Evolutionary conservation across 2,113 vertebrate genomes (phyloP).

Genomic region (pig (Sus scrofa)): DNA sequence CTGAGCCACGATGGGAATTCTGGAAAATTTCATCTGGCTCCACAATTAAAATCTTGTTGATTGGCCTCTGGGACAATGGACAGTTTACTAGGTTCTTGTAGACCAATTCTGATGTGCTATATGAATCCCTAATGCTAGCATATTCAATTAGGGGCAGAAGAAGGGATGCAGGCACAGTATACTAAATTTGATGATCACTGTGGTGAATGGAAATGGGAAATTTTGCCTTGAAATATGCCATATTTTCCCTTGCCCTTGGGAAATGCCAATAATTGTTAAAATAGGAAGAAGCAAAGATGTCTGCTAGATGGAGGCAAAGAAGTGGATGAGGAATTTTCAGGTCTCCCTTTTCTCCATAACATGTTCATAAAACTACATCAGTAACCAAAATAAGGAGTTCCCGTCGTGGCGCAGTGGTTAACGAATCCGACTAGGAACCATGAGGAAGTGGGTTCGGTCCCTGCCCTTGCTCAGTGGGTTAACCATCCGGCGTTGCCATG

Average conservation of each 20-base stretch:
- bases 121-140: neutral
- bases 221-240: constrained; percentile 32
- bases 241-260: neutral
- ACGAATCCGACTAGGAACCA: no score
- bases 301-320: constrained; percentile 32
- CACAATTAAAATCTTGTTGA: constrained; percentile 25
- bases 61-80: neutral
- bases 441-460: no score
- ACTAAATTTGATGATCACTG: constrained; percentile 44
- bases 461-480: no score
- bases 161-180: neutral
- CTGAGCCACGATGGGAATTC: neutral
- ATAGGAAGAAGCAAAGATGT: constrained; percentile 3
- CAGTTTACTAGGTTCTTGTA: neutral
- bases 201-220: constrained; percentile 42
- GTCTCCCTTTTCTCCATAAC: neutral
- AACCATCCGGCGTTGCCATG: no score
- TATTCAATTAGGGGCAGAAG: constrained; percentile 20
- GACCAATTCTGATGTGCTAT: constrained; percentile 25
- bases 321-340: constrained; percentile 9
- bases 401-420: no score
- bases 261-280: constrained; percentile 44
- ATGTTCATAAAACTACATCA: constrained; percentile 11
- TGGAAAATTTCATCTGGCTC: neutral
- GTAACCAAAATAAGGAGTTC: constrained; percentile 31